Evolutionary conservation across 2,797 vertebrate genomes (phyloP).

Genomic region (Falco concolor): DNA sequence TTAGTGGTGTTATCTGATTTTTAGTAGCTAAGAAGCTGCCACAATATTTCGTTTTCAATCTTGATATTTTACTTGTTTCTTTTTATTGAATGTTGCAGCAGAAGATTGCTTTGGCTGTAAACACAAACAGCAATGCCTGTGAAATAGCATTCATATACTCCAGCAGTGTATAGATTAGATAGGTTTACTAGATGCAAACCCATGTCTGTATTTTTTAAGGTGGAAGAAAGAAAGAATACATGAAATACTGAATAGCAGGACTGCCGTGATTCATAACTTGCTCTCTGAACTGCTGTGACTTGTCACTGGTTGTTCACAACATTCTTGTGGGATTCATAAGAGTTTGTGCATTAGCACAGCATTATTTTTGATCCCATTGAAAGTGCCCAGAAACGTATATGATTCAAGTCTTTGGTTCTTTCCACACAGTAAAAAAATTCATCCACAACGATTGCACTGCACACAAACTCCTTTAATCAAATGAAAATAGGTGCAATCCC

Average conservation of each 20-base stretch:
- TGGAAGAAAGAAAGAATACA: not conserved
- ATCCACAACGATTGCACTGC: not conserved
- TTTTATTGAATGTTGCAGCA: not conserved
- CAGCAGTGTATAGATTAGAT: not conserved
- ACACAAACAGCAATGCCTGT: not conserved
- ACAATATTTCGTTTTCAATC: not conserved
- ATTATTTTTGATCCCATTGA: slow-evolving; percentile 14
- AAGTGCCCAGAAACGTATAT: not conserved
- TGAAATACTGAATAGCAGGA: slow-evolving; percentile 14
- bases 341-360: slow-evolving; percentile 30
- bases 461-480: not conserved
- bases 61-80: not conserved
- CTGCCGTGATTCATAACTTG: slow-evolving; percentile 8
- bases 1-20: not conserved
- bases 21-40: not conserved
- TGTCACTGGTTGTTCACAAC: slow-evolving; percentile 36
- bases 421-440: not conserved
- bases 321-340: slow-evolving; percentile 3
- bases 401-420: not conserved
- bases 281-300: not conserved
- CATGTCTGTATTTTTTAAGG: not conserved
- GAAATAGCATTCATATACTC: not conserved
- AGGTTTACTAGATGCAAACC: slow-evolving; percentile 13
- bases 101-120: not conserved
- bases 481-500: not conserved